Evolutionary conservation across 2,113 vertebrate species (phyloP).

Genomic region (Bungarus multicinctus): DNA sequence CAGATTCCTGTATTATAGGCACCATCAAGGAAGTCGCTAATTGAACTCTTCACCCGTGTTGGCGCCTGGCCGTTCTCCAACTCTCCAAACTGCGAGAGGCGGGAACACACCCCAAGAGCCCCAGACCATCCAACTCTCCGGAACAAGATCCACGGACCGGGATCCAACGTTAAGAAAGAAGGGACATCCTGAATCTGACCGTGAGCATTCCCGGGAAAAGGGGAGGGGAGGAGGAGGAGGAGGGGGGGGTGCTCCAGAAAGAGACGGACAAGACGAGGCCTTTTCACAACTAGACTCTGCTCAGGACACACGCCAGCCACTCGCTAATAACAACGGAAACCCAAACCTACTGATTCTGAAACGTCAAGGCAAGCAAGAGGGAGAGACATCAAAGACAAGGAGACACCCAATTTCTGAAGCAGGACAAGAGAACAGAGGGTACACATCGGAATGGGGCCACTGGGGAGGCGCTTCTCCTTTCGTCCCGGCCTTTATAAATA

Average conservation of each 20-base stretch:
- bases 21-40: not conserved
- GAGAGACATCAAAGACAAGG: not conserved
- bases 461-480: not conserved
- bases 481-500: slow-evolving; percentile 10
- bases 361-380: not conserved
- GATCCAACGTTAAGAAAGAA: not conserved
- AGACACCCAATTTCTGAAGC: not conserved
- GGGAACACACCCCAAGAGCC: not conserved
- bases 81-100: not conserved
- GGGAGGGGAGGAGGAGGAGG: too few species aligned
- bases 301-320: too few species aligned
- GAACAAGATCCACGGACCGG: not conserved
- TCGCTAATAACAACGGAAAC: not conserved
- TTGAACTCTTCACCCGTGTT: not conserved
- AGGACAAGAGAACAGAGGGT: not conserved
- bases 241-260: not conserved
- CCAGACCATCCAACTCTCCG: not conserved
- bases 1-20: not conserved
- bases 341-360: not conserved
- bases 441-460: not conserved
- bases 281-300: not conserved
- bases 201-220: not conserved
- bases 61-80: not conserved
- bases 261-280: not conserved
- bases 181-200: not conserved